Conservation (phyloP, 2,888 invertebrate genomes). For the Chymomyza fuscimana region DNA sequence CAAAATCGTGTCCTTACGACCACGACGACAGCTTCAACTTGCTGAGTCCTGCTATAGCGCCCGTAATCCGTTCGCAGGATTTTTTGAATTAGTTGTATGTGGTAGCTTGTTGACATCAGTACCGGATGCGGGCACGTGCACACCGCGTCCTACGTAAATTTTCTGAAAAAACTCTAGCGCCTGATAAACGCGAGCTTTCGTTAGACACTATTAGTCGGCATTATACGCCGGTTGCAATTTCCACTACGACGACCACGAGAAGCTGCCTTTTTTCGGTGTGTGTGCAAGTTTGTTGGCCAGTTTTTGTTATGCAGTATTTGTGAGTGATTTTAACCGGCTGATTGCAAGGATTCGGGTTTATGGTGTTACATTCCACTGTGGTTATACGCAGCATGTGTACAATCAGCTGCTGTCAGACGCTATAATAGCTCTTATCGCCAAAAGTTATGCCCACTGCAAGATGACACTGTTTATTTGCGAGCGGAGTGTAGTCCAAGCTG, state of each 20-base stretch:
- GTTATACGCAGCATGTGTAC: not conserved
- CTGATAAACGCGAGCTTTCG: not conserved
- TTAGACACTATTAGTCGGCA: not conserved
- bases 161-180: not conserved
- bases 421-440: not conserved
- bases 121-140: slow-evolving; percentile 52
- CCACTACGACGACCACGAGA: not conserved
- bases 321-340: not conserved
- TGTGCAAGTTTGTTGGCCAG: not conserved
- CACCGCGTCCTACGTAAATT: not conserved
- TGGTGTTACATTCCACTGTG: not conserved
- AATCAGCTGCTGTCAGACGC: not conserved
- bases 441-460: not conserved
- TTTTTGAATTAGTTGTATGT: slow-evolving; percentile 77
- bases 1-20: not conserved
- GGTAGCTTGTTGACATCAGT: slow-evolving; percentile 76
- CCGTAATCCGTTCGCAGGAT: slow-evolving; percentile 76
- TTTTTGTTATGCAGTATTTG: not conserved
- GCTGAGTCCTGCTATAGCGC: slow-evolving; percentile 37
- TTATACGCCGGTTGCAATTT: not conserved
- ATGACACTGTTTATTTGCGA: not conserved
- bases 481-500: not conserved
- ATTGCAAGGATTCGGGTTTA: not conserved
- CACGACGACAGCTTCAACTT: slow-evolving; percentile 6
- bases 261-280: not conserved